Percentiles rank a stretch among this genome's conserved stretches.
phyloP scores from a whole-genome alignment of 2,113 vertebrate genomes.

The Machaerirhynchus nigripectus region DNA sequence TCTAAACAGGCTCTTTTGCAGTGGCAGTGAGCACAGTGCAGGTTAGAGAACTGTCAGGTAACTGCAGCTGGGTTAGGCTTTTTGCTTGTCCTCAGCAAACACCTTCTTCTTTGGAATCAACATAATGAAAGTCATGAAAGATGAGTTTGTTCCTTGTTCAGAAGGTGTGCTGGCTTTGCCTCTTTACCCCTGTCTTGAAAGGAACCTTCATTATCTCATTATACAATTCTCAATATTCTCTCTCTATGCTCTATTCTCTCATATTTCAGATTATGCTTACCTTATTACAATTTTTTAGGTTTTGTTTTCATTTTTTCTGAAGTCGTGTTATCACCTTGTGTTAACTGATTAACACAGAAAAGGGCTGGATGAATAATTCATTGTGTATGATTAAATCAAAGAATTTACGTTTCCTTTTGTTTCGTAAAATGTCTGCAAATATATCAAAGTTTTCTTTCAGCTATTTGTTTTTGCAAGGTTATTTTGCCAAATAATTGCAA shows the following conservation, averaged over 20 bases:
- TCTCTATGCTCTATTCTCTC: not conserved
- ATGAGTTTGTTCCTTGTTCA: not conserved
- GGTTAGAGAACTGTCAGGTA: not conserved
- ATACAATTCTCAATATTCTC: no score
- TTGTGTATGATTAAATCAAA: constrained; percentile 45
- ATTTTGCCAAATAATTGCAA: constrained; percentile 43
- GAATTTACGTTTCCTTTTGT: constrained; percentile 52
- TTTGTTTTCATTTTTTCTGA: constrained; percentile 31
- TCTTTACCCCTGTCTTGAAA: not conserved
- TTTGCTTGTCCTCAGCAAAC: not conserved
- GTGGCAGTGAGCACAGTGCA: not conserved
- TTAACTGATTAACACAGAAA: constrained; percentile 47
- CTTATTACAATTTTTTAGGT: not conserved
- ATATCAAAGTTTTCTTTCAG: constrained; percentile 54
- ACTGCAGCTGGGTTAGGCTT: not conserved
- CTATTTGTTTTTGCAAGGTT: constrained; percentile 45
- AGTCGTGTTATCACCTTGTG: constrained; percentile 35
- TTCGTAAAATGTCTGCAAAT: constrained; percentile 46
- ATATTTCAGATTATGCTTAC: constrained; percentile 20
- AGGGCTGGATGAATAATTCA: constrained; percentile 56
- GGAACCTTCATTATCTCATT: not conserved
- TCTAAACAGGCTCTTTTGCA: not conserved
- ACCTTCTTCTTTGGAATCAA: not conserved
- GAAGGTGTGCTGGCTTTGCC: not conserved
- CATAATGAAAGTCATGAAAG: not conserved